Evolutionary conservation across 2,888 invertebrate species (phyloP).

Genomic region (Graphium colonna): DNA sequence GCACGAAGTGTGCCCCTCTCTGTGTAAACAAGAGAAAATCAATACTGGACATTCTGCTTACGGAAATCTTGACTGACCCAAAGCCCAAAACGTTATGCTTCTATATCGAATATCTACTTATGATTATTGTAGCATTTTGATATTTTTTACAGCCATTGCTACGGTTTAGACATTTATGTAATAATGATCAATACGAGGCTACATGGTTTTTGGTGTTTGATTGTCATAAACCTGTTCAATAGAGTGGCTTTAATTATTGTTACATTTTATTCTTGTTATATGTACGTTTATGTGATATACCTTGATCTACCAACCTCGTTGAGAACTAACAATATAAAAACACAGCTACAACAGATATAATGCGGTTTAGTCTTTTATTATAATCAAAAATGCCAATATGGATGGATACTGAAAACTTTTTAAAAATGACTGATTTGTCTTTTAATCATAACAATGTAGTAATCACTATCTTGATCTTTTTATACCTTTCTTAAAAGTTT

Average conservation of each 20-base stretch:
- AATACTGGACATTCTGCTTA: too few species aligned
- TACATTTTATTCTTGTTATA: conserved; percentile 14
- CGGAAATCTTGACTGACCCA: too few species aligned
- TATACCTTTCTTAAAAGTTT: neutral
- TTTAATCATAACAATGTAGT: neutral
- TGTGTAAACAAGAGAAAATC: too few species aligned
- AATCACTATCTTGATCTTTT: neutral
- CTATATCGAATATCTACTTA: neutral
- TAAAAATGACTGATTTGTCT: neutral
- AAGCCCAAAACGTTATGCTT: neutral
- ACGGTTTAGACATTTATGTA: neutral
- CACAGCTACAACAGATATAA: too few species aligned
- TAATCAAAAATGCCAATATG: too few species aligned
- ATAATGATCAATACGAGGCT: conserved; percentile 11
- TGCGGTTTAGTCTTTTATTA: too few species aligned
- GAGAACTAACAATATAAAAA: too few species aligned
- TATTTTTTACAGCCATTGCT: neutral
- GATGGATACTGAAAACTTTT: neutral
- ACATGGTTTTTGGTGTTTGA: neutral
- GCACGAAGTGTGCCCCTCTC: too few species aligned
- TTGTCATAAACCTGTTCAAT: neutral
- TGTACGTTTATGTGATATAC: neutral
- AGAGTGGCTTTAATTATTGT: conserved; percentile 15
- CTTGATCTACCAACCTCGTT: too few species aligned
- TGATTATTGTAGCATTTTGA: neutral